Evolutionary conservation across 2,888 invertebrate genomes (phyloP).

Genomic region (Stenoptilia bipunctidactyla): DNA sequence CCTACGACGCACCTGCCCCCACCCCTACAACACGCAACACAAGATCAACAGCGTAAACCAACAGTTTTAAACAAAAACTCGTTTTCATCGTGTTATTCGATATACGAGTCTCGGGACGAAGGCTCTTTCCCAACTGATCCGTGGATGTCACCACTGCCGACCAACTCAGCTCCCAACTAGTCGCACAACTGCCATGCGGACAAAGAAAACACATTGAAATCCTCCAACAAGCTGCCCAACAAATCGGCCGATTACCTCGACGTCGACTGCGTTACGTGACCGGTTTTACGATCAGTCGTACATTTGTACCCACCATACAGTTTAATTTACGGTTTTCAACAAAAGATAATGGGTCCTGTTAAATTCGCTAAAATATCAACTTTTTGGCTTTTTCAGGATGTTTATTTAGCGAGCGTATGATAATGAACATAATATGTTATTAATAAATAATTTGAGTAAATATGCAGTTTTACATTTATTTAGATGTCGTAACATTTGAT

Average conservation of each 20-base stretch:
- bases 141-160: slow-evolving; percentile 28
- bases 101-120: slow-evolving; percentile 19
- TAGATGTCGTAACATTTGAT: no score
- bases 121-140: slow-evolving; percentile 29
- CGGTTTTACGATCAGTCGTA: slow-evolving; percentile 29
- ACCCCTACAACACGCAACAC: slow-evolving; percentile 4
- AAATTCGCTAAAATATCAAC: slow-evolving; percentile 48
- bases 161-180: slow-evolving; percentile 29
- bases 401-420: slow-evolving; percentile 2
- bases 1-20: slow-evolving; percentile 37
- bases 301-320: slow-evolving; percentile 36
- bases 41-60: neutral
- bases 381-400: slow-evolving; percentile 28
- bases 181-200: slow-evolving; percentile 33
- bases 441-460: no score
- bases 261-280: slow-evolving; percentile 25
- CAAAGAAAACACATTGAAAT: slow-evolving; percentile 63
- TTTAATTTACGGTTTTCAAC: slow-evolving; percentile 62
- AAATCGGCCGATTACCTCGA: slow-evolving; percentile 14
- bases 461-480: no score
- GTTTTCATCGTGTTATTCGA: neutral
- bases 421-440: no score
- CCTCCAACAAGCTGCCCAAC: slow-evolving; percentile 23
- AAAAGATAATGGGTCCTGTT: slow-evolving; percentile 56
- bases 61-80: neutral